These are phyloP conservation scores for Myiozetetes cayanensis DNA, from an alignment of 2,113 vertebrate species.

Conservation along the genomic window DNA sequence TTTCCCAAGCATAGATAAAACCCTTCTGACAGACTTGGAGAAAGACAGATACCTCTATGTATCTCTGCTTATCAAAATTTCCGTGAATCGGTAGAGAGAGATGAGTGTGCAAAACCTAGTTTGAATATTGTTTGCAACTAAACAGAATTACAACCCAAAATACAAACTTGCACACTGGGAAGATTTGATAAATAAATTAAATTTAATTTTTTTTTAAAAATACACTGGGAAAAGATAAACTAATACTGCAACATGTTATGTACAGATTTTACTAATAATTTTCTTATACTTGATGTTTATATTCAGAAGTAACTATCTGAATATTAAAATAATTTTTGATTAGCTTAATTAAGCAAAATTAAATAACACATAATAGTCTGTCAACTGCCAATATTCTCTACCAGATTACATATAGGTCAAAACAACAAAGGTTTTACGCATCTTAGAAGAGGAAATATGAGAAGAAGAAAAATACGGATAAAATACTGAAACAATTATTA, in stretches of 20 bases:
- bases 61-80: background rate
- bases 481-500: background rate
- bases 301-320: background rate
- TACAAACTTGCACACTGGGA: background rate
- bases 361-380: background rate
- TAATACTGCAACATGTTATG: background rate
- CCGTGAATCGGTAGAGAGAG: accelerated
- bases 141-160: background rate
- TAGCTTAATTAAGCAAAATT: background rate
- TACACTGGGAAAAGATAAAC: background rate
- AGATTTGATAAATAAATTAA: background rate
- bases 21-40: background rate
- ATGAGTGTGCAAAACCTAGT: accelerated
- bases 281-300: background rate
- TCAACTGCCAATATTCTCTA: background rate
- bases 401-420: background rate
- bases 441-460: background rate
- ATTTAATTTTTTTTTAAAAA: background rate
- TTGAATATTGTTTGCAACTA: background rate
- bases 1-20: background rate
- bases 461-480: background rate
- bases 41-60: background rate
- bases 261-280: background rate
- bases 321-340: background rate
- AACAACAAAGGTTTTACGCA: background rate